Evolutionary conservation across 2,797 vertebrate species (phyloP).

Genomic region (Erethizon dorsatum): DNA sequence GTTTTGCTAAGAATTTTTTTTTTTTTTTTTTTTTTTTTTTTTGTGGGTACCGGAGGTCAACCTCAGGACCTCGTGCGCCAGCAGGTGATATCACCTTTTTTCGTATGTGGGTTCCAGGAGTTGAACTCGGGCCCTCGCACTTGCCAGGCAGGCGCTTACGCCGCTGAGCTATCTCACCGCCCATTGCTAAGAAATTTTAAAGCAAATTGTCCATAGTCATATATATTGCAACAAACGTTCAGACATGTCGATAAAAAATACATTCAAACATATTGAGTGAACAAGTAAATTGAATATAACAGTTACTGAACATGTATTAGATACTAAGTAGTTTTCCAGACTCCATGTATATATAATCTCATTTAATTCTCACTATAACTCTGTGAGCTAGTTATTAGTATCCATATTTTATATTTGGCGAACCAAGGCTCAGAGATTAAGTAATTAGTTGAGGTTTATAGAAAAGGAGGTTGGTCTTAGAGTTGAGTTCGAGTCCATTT

Average conservation of each 20-base stretch:
- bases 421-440: neutral
- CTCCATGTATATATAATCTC: neutral
- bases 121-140: too few species aligned
- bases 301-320: conserved; percentile 37
- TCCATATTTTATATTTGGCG: neutral
- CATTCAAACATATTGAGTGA: neutral
- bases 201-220: neutral
- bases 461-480: neutral
- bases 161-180: too few species aligned
- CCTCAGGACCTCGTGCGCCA: too few species aligned
- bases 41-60: too few species aligned
- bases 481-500: neutral
- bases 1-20: neutral
- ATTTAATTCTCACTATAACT: conserved; percentile 13
- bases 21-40: too few species aligned
- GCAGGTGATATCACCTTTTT: too few species aligned
- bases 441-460: neutral
- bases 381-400: neutral
- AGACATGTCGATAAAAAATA: neutral
- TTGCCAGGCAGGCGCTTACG: too few species aligned
- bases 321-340: conserved; percentile 7
- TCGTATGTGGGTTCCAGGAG: too few species aligned
- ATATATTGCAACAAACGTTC: neutral
- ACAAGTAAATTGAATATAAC: neutral
- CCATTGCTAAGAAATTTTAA: conserved; percentile 27